Evolutionary conservation across 2,113 vertebrate species (phyloP), one percentile per base, ranked within the genome.

Genomic region (Perca fluviatilis): DNA sequence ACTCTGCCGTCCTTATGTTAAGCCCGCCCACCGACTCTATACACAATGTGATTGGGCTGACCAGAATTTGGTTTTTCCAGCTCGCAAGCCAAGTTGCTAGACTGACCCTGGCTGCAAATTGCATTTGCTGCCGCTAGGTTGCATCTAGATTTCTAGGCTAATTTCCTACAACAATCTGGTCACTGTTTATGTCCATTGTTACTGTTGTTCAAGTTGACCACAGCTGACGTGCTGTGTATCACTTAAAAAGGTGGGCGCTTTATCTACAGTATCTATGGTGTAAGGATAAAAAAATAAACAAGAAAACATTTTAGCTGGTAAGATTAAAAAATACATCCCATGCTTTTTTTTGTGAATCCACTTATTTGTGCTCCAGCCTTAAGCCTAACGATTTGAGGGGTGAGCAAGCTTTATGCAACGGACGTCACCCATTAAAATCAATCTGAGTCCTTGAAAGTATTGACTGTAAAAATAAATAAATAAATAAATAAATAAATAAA

Each of bases 361-460:
- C 6, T 18, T 56, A 68, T 84, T 47, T 58, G 23, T 27, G n/a
- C 25, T 47, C n/a, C 54, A 19, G 63, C 11, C 80, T 70, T 46
- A 53, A 73, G 27, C 54, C 50, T 0, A 23, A 46, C 33, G 63
- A 75, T 84, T 71, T 72, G 49, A 77, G 54, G 83, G 63, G 68
- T n/a, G 46, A 79, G 43, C 21, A 27, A 49, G 63, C 68, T 58
- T 76, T 51, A 57, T 68, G 63, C n/a, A 10, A n/a, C 76, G 70
- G 70, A 86, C 72, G 62, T 83, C 84, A 79, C 47, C 57, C 43
- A 14, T 57, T 81, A 15, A 72, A 68, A 82, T 80, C 40, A 56
- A 62, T 69, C 30, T 13, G 13, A 81, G 56, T 87, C 88, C 72
- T 71, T 90, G 76, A 87, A 88, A 87, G 73, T 82, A 86, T 76